Base-by-base conservation (phyloP, 1,140 invertebrate genomes). In the Chlorops oryzae region DNA sequence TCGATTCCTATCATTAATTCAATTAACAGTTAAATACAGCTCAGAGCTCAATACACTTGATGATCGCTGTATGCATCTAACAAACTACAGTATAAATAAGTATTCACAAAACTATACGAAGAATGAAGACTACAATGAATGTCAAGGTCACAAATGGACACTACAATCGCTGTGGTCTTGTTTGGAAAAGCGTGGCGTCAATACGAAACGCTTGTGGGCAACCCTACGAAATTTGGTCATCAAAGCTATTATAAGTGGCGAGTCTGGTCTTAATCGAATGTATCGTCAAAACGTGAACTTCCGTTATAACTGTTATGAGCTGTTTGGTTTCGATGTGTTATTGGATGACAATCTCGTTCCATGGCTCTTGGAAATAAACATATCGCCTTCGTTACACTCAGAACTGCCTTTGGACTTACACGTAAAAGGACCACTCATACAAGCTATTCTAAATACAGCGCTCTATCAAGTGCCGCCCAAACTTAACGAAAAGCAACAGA, bases 31-130 rank as follows among this genome's bases (percentile, higher is more conserved):
- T 3, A 89, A 90, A 68, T 92, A 94, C 71, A 90, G 83, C 55
- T 81, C 87, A 44, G 86, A 90, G 62, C 72, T 85, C 28, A 81
- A 84, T 51, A 87, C 83, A 53, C 76, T 95, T 44, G 82, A 83
- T 64, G 90, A 97, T 73, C 80, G 91, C 39, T 98, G 88, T 72
- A 96, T 97, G 90, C 96, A 99, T 79, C 78, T 99, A 54, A 99
- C 96, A 22, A 99, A 99, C 75, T 99, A 98, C 75, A 96, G 91
- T 59, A 90, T 98, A 55, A 98, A 98, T 74, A 96, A 96, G 75
- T 78, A 88, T 43, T 92, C 87, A 41, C 83, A 87, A 51, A 83
- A 84, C 24, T 95, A 95, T 72, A 84, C 86, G 2, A 83, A 83
- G 51, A 93, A 92, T 74, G 87, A 91, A 64, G 87, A 89, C 75